phyloP scores from a whole-genome alignment of 2,797 vertebrate species.

The Tenualosa thibaudeaui region DNA sequence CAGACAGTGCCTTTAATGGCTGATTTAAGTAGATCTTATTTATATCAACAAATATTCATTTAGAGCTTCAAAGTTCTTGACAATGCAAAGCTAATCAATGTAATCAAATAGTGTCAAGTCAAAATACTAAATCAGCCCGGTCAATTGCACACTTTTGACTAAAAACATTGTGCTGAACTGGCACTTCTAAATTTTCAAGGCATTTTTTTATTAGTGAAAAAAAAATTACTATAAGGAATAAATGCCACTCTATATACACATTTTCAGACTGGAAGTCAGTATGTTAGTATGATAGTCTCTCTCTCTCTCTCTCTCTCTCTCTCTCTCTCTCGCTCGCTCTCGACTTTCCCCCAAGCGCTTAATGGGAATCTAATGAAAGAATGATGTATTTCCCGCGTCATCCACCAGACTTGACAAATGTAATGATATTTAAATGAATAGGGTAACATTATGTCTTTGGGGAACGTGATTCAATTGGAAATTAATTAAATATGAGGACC shows the following conservation, averaged over 20 bases:
- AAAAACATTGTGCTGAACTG: neutral
- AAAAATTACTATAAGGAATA: neutral
- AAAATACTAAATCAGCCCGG: neutral
- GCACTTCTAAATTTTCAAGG: neutral
- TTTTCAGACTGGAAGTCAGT: neutral
- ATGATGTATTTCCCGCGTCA: slow-evolving; percentile 65
- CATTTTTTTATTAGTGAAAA: neutral
- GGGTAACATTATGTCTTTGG: slow-evolving; percentile 75
- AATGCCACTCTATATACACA: neutral
- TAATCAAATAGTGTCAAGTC: neutral
- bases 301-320: neutral
- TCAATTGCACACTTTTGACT: neutral
- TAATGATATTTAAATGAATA: slow-evolving; percentile 75
- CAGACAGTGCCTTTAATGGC: neutral
- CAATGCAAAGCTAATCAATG: neutral
- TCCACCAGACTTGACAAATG: slow-evolving; percentile 73
- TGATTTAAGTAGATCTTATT: neutral
- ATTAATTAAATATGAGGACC: slow-evolving; percentile 73
- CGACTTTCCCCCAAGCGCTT: slow-evolving; percentile 48
- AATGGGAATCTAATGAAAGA: slow-evolving; percentile 65
- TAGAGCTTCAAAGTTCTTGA: neutral
- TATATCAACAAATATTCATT: neutral
- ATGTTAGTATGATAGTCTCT: neutral
- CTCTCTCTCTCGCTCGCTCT: slow-evolving; percentile 3
- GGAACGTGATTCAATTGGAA: slow-evolving; percentile 72